Evolutionary conservation across 2,113 vertebrate species (phyloP), one percentile per base, ranked within the genome.

Genomic region (Cottus gobio): DNA sequence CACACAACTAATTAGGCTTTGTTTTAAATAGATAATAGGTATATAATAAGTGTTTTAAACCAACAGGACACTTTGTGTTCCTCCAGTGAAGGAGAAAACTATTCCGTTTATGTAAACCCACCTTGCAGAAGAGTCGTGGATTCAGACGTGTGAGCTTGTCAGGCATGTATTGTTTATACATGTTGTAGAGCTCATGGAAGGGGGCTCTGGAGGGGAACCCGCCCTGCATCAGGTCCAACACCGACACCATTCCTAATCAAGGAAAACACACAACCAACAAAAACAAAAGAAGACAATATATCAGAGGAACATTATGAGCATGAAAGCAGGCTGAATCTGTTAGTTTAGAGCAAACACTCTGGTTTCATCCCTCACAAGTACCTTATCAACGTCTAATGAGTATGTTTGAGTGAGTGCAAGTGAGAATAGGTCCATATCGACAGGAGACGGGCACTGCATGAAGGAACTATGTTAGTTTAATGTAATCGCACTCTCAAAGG

Each of bases 81-180:
- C 26, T 77, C 37, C 20, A 82, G 18, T 44, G 15, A 52, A 36
- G 56, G 24, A 70, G n/a, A 34, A 82, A 77, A 63, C 15, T 30
- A n/a, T 57, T 69, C 0, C 3, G 52, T 28, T 37, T 26, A 3
- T 50, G 11, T 46, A 16, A 70, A 56, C 74, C 20, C 44, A 99
- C 98, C 95, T 99, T 99, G 96, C 98, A 99, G 90, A 99, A 99
- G 7, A 99, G 96, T 67, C 98, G 95, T 57, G 98, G 98, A 88
- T 98, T 98, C 82, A 99, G 92, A 12, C 98, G 95, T 68, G 96
- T 95, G 37, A 99, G 93, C 83, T 99, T 99, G 36, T 93, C 96
- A 18, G 98, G 98, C 95, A 99, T 96, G 39, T 97, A 99, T 72
- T 97, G 95, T 90, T 99, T 97, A 88, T 99, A 99, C 98, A 99